Conservation (phyloP, 2,888 invertebrate genomes). For the Boloria euphrosyne region DNA sequence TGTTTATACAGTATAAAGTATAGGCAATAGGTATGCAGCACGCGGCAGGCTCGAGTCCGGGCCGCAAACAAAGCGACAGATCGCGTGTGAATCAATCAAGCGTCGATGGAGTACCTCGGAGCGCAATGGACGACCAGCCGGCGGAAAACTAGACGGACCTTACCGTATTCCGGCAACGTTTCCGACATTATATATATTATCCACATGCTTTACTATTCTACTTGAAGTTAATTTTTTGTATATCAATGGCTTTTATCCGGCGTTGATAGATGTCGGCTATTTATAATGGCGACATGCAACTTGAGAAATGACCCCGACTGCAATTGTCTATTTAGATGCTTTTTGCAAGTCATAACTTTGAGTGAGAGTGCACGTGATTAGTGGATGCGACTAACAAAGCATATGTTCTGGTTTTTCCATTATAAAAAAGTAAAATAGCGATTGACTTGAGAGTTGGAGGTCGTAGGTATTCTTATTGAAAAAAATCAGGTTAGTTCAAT, state of each 20-base stretch:
- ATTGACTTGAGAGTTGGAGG: too few species aligned
- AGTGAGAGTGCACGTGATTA: too few species aligned
- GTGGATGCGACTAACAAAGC: too few species aligned
- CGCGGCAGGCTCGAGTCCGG: background rate
- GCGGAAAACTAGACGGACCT: constrained; percentile 5
- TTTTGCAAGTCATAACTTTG: too few species aligned
- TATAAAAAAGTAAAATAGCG: too few species aligned
- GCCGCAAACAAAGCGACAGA: constrained; percentile 15
- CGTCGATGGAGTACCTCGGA: constrained; percentile 30
- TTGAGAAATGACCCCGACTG: too few species aligned
- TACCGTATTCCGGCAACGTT: background rate
- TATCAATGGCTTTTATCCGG: background rate
- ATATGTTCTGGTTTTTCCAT: too few species aligned
- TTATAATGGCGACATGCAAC: too few species aligned
- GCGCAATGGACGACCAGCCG: background rate
- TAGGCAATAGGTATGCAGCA: background rate
- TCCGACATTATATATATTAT: background rate
- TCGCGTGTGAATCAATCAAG: constrained; percentile 41
- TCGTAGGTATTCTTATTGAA: too few species aligned
- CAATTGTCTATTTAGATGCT: too few species aligned
- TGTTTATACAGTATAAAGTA: background rate
- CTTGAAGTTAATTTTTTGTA: constrained; percentile 7
- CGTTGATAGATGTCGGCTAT: background rate
- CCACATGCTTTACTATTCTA: background rate
- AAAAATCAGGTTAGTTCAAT: too few species aligned